Evolutionary conservation across 1,140 invertebrate species (phyloP).

Genomic region (Cephus cinctus): DNA sequence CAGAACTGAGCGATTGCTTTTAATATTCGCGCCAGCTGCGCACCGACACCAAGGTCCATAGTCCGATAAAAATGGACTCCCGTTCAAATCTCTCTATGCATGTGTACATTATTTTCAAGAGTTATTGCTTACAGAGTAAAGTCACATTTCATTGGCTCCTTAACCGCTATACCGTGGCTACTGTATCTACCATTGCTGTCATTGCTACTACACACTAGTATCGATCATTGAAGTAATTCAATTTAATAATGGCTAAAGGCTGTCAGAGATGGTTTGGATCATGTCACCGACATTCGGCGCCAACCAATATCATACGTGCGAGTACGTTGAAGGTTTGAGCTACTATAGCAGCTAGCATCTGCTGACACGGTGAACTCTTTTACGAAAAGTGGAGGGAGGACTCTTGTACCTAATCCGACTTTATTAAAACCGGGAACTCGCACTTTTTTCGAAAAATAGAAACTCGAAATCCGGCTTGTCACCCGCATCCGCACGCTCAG

Average conservation of each 20-base stretch:
- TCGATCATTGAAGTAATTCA: too few species aligned
- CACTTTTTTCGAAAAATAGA: background rate
- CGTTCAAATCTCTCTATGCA: constrained; percentile 21
- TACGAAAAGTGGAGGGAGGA: constrained; percentile 9
- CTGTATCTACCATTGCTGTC: too few species aligned
- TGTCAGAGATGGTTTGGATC: constrained; percentile 19
- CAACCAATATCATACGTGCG: constrained; percentile 34
- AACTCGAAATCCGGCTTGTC: too few species aligned
- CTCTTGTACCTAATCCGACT: constrained; percentile 18
- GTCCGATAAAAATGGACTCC: constrained; percentile 37
- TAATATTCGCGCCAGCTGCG: constrained; percentile 48
- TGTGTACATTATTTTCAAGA: constrained; percentile 32
- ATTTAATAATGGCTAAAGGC: too few species aligned
- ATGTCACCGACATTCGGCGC: constrained; percentile 43
- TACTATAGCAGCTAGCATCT: constrained; percentile 37
- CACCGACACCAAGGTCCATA: constrained; percentile 27
- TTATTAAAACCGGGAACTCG: constrained; percentile 17
- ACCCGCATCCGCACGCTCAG: too few species aligned
- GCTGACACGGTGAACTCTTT: constrained; percentile 30
- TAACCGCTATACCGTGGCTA: too few species aligned
- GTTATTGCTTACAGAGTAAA: too few species aligned
- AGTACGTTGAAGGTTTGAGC: constrained; percentile 22
- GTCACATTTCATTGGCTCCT: too few species aligned
- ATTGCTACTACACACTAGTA: too few species aligned
- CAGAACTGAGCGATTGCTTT: constrained; percentile 46